phyloP scores from a whole-genome alignment of 1,140 invertebrate species.

The Phenacoccus solenopsis region DNA sequence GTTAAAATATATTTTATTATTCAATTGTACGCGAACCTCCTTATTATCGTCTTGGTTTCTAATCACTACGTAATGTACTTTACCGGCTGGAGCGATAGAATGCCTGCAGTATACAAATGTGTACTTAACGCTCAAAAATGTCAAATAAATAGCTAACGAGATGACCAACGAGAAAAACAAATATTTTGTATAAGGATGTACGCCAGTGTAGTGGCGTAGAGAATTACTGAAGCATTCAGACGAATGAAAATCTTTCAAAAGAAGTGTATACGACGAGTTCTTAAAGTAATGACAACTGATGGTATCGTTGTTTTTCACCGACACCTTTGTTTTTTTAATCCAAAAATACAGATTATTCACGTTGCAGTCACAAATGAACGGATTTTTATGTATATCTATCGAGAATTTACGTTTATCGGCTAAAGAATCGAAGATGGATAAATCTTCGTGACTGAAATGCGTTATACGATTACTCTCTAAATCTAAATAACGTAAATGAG shows the following conservation, averaged over 20 bases:
- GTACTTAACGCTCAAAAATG: neutral
- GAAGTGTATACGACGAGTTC: neutral
- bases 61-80: conserved; percentile 7
- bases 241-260: neutral
- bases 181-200: neutral
- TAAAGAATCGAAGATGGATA: conserved; percentile 44
- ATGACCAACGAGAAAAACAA: neutral
- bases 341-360: conserved; percentile 48
- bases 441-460: conserved; percentile 42
- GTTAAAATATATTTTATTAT: neutral
- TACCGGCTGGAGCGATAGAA: neutral
- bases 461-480: conserved; percentile 54
- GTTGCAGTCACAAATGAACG: conserved; percentile 51
- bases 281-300: conserved; percentile 36
- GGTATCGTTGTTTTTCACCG: conserved; percentile 42
- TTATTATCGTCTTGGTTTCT: neutral
- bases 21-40: neutral
- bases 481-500: conserved; percentile 53
- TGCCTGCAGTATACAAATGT: neutral
- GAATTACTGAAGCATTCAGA: neutral
- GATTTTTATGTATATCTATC: conserved; percentile 54
- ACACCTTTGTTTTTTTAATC: conserved; percentile 47
- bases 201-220: neutral
- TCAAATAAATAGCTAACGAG: neutral
- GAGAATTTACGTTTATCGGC: conserved; percentile 40